Percentiles rank a stretch among this genome's conserved stretches.
Conservation (phyloP, 2,113 vertebrate species). For the Brienomyrus brachyistius region DNA sequence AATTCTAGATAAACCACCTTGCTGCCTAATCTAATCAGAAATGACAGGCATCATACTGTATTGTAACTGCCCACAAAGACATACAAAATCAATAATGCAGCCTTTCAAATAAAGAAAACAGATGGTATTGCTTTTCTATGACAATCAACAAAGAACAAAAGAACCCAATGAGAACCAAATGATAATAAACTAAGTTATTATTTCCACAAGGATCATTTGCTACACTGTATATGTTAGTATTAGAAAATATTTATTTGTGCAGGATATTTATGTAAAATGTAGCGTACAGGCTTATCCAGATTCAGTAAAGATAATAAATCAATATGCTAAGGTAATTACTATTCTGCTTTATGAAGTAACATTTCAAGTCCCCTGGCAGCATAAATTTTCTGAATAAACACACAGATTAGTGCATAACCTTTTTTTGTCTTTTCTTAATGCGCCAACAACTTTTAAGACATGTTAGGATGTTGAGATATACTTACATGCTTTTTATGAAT, state of each 20-base stretch:
- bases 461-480: not conserved
- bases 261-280: not conserved
- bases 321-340: not conserved
- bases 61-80: no score
- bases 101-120: not conserved
- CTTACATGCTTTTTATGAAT: not conserved
- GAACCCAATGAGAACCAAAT: not conserved
- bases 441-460: not conserved
- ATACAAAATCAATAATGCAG: not conserved
- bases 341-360: not conserved
- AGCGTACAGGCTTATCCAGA: not conserved
- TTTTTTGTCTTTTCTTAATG: slow-evolving; percentile 1
- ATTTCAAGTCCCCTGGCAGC: not conserved
- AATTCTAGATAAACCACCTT: no score
- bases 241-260: slow-evolving; percentile 10
- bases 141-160: not conserved
- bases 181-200: not conserved
- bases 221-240: not conserved
- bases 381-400: not conserved
- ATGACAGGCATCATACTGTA: no score
- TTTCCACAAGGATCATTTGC: not conserved
- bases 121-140: not conserved
- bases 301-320: not conserved
- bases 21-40: no score
- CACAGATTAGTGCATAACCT: not conserved